Base-by-base conservation (phyloP, 2,797 vertebrate genomes). In the Pitangus sulphuratus region DNA sequence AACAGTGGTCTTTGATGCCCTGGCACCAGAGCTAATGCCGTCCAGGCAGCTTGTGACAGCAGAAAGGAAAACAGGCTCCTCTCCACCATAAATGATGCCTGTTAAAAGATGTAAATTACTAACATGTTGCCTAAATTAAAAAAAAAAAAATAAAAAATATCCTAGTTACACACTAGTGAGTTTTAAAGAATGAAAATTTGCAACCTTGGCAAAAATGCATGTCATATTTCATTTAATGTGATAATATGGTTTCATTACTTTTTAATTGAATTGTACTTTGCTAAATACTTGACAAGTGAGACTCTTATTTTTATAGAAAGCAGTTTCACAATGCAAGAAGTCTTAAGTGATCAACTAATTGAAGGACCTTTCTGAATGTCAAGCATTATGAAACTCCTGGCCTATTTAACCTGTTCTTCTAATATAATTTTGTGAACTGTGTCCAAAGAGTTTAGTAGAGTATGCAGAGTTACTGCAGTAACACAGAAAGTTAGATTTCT, bases 221-320 rank as follows among this genome's bases (percentile, higher is more conserved):
- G 28, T 62, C 64, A 86, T 82, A 95, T 94, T 96, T 82, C 31
- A 66, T 96, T 97, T 82, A 96, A 69, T 93, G 88, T 75, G 80
- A 76, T 93, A 96, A 97, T 95, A 92, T 37, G 57, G 37, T 88
- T 93, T 96, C 74, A 95, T 96, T 95, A 92, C 60, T 90, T 97
- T 95, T 92, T 96, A 95, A 97, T 95, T 95, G 61, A 97, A 92
- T 97, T 94, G 94, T 53, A 85, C 18, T 91, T 95, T 71, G 69
- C 42, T 96, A 94, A 76, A 88, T 90, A 87, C 57, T 91, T 94
- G 48, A 60, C 71, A 72, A n/a, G 56, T n/a, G 85, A 61, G 70
- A 44, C 39, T 89, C 30, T 50, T 79, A 69, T 66, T 93, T 80
- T 89, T 93, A 64, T 87, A 61, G 56, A 84, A 83, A 94, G 87